Evolutionary conservation across 1,140 invertebrate genomes (phyloP).

Genomic region (Bathynomus jamesi): DNA sequence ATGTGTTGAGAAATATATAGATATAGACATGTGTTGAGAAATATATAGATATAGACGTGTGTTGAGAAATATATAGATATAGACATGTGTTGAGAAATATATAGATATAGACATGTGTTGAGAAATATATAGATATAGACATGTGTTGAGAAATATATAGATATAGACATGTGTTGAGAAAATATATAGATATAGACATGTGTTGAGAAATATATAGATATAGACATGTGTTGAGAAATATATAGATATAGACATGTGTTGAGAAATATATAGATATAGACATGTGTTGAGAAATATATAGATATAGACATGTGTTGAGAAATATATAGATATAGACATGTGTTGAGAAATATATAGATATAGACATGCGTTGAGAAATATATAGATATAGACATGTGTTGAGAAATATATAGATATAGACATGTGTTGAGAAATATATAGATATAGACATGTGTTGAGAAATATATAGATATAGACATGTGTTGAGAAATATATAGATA

Average conservation of each 20-base stretch:
- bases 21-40: no score
- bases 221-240: background rate
- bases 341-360: background rate
- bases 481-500: constrained; percentile 1
- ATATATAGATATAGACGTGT: no score
- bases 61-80: no score
- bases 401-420: no score
- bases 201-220: background rate
- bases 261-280: constrained; percentile 1
- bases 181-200: background rate
- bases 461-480: background rate
- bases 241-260: background rate
- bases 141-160: background rate
- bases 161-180: constrained; percentile 1
- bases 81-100: background rate
- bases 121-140: background rate
- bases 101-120: constrained; percentile 5
- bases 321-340: constrained; percentile 4
- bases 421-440: background rate
- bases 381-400: no score
- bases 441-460: background rate
- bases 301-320: background rate
- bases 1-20: background rate
- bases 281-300: background rate
- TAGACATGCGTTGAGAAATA: no score